Percentiles rank a stretch among this genome's conserved stretches.
Evolutionary conservation across 2,113 vertebrate genomes (phyloP).

Genomic region (Burhinus bistriatus): DNA sequence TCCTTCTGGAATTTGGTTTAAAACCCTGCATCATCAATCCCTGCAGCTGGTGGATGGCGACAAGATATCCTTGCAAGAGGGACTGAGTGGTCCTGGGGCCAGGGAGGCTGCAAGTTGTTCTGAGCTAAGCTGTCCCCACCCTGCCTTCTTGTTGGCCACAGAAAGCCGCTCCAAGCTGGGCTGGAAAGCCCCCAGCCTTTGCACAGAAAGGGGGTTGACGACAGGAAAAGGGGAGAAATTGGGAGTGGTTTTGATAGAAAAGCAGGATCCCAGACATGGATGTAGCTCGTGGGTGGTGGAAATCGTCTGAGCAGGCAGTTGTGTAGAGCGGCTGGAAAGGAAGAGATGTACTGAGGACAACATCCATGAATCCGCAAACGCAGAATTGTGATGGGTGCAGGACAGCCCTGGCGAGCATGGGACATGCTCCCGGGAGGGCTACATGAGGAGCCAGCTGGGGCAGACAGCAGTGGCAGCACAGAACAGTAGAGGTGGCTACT

Average conservation of each 20-base stretch:
- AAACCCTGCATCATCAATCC: neutral
- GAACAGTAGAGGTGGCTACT: neutral
- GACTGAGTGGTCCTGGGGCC: neutral
- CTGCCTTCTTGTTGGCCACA: neutral
- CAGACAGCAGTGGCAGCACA: neutral
- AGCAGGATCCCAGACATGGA: neutral
- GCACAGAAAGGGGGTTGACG: neutral
- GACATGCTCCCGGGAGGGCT: neutral
- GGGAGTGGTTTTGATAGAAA: neutral
- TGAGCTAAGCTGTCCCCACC: neutral
- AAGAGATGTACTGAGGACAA: neutral
- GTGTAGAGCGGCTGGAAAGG: neutral
- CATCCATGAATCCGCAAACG: neutral
- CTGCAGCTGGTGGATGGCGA: neutral
- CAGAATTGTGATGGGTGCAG: neutral
- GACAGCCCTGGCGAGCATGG: rapidly evolving
- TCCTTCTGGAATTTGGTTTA: neutral
- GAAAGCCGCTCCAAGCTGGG: neutral
- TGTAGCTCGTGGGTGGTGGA: neutral
- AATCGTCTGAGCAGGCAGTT: neutral
- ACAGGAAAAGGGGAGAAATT: neutral
- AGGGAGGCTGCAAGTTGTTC: neutral
- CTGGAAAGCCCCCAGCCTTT: neutral
- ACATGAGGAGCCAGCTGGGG: too few relatives aligned
- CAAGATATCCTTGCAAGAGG: neutral